Conservation (phyloP, 2,113 vertebrate genomes). For the Amphiprion percula region DNA sequence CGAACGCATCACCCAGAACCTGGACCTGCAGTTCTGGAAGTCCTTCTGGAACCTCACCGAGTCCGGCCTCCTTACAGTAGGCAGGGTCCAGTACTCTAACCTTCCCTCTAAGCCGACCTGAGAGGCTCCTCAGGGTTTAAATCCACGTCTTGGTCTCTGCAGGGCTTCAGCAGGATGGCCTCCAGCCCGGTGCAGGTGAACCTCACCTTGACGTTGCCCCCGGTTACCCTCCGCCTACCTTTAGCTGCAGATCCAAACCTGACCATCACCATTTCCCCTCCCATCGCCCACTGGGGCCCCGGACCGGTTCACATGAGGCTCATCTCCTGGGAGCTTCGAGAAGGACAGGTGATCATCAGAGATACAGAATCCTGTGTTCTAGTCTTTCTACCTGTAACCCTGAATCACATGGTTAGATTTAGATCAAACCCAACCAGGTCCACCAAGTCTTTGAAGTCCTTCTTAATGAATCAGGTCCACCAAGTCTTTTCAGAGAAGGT, state of each 20-base stretch:
- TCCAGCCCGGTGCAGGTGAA: conserved; percentile 88
- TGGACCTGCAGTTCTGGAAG: conserved; percentile 94
- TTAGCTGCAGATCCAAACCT: conserved; percentile 85
- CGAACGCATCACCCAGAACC: conserved; percentile 91
- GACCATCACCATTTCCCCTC: conserved; percentile 84
- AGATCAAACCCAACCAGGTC: too few relatives aligned
- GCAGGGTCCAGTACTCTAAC: conserved; percentile 39
- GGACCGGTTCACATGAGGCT: conserved; percentile 88
- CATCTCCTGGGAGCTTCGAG: conserved; percentile 88
- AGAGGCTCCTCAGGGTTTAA: neutral
- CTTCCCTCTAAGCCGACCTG: neutral
- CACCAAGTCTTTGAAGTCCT: too few relatives aligned
- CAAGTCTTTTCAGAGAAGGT: too few relatives aligned
- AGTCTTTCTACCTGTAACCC: too few relatives aligned
- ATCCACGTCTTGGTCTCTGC: neutral
- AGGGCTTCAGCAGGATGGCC: conserved; percentile 88
- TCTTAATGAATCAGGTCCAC: too few relatives aligned
- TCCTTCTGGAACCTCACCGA: conserved; percentile 95
- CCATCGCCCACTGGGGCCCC: conserved; percentile 89
- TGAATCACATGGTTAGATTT: too few relatives aligned
- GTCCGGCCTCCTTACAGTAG: conserved; percentile 89
- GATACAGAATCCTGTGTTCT: too few relatives aligned
- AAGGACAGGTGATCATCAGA: conserved; percentile 86
- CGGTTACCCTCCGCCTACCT: conserved; percentile 84
- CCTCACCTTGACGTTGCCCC: conserved; percentile 87